Evolutionary conservation across 2,888 invertebrate species (phyloP).

Genomic region (Pinctada fucata): DNA sequence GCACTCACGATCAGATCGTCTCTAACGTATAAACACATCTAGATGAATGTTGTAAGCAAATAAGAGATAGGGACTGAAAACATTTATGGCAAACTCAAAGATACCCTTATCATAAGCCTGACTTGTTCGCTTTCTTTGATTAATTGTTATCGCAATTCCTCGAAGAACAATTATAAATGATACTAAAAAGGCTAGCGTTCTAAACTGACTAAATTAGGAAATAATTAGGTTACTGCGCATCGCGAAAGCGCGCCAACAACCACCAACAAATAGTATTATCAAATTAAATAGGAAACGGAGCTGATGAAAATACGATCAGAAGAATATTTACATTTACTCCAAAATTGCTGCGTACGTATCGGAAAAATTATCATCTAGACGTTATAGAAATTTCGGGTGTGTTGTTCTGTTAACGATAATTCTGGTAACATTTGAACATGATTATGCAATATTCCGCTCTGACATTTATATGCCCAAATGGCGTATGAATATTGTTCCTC

Average conservation of each 20-base stretch:
- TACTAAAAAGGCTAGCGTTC: slow-evolving; percentile 17
- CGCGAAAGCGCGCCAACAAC: slow-evolving; percentile 26
- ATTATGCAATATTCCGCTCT: background rate
- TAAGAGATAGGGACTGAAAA: background rate
- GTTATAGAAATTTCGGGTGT: background rate
- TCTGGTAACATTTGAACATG: background rate
- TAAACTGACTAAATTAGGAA: slow-evolving; percentile 26
- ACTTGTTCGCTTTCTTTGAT: slow-evolving; percentile 14
- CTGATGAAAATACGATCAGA: background rate
- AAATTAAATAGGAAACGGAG: slow-evolving; percentile 12
- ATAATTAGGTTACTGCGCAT: slow-evolving; percentile 24
- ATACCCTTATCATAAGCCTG: background rate
- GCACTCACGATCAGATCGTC: too few relatives aligned
- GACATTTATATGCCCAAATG: slow-evolving; percentile 4
- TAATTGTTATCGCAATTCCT: slow-evolving; percentile 29
- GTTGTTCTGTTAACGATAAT: slow-evolving; percentile 1
- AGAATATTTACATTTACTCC: background rate
- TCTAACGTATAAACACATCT: too few relatives aligned
- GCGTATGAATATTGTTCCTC: background rate
- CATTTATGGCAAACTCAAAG: background rate
- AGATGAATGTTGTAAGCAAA: background rate
- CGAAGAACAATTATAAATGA: slow-evolving; percentile 25
- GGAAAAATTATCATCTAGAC: background rate
- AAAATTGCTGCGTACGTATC: background rate
- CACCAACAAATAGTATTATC: slow-evolving; percentile 21